Evolutionary conservation across 2,888 invertebrate species (phyloP).

Genomic region (Stegana nigrithorax): DNA sequence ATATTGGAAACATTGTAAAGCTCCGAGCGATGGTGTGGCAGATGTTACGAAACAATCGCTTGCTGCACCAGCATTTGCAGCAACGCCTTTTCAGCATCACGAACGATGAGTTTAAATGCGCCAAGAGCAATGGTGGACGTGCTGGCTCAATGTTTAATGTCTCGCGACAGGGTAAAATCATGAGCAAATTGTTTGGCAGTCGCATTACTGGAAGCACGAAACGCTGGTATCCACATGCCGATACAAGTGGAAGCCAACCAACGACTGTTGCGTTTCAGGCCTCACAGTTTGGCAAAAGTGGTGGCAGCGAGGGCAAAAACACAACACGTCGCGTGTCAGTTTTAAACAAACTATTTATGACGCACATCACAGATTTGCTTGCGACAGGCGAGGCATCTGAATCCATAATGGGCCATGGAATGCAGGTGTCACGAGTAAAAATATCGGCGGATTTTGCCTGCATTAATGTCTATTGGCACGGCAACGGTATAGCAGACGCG

Average conservation of each 20-base stretch:
- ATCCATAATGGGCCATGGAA: conserved; percentile 74
- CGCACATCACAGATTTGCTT: conserved; percentile 82
- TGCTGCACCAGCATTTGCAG: too few species aligned
- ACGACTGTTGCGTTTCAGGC: conserved; percentile 37
- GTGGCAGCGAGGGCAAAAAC: conserved; percentile 66
- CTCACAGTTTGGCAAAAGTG: conserved; percentile 42
- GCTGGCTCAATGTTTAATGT: conserved; percentile 24
- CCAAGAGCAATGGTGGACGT: conserved; percentile 2
- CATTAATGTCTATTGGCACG: conserved; percentile 81
- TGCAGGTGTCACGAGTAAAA: conserved; percentile 79
- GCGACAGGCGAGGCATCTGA: conserved; percentile 77
- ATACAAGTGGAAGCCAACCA: conserved; percentile 16
- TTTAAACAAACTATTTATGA: conserved; percentile 85
- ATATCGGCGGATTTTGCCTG: conserved; percentile 75
- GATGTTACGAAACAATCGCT: background rate
- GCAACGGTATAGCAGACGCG: conserved; percentile 66
- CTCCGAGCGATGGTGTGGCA: too few species aligned
- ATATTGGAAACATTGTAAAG: too few species aligned
- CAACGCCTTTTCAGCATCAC: too few species aligned
- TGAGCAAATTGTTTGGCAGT: conserved; percentile 63
- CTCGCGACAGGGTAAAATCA: conserved; percentile 56
- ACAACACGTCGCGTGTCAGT: conserved; percentile 74
- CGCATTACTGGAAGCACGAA: conserved; percentile 61
- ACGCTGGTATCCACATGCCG: conserved; percentile 55
- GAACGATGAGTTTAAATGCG: background rate